Base-by-base conservation (phyloP, 1,140 invertebrate genomes). In the Drosophila lini region DNA sequence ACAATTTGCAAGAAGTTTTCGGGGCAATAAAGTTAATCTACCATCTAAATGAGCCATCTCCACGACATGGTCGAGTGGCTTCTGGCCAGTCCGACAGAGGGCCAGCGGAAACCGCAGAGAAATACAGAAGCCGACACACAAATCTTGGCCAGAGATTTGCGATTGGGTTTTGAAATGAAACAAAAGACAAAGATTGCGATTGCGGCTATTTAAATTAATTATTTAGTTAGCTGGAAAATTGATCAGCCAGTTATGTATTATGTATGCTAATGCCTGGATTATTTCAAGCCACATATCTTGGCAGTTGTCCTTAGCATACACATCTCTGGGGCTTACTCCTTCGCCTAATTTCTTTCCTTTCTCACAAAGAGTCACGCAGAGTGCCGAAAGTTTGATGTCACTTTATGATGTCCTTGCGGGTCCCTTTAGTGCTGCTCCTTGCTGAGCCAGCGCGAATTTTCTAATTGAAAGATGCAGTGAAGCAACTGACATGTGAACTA, bases 1-100 rank as follows among this genome's bases (percentile, higher is more conserved):
- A 79, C 84, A 77, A 82, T 86, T 86, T 89, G 80, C 76, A 89
- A 83, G 76, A 76, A 76, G 76, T 77, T 89, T 78, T 62, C 15
- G 60, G 42, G 48, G 81, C 84, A 69, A 86, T 86, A 89, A 86
- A 86, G 82, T 69, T 86, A 86, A 86, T 86, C 83, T 86, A 16
- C 56, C 84, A 86, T 86, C 83, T 86, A 89, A 89, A 86, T 86
- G 83, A 83, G 79, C 75, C 56, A 62, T 70, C 74, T 57, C 63
- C 63, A 61, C 22, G 68, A 44, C 74, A 86, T 74, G 81, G 81
- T 68, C 68, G 73, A 85, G 73, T 74, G 81, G 73, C 78, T 84
- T 65, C 15, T 74, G 68, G 47, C 34, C 67, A 52, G 32, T 42
- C 45, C 34, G 16, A 36, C 22, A 50, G 50, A 40, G 56, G 48